These are phyloP conservation scores for Eurystomus glaucurus DNA, from an alignment of 2,797 vertebrate genomes.

Conservation along the genomic window DNA sequence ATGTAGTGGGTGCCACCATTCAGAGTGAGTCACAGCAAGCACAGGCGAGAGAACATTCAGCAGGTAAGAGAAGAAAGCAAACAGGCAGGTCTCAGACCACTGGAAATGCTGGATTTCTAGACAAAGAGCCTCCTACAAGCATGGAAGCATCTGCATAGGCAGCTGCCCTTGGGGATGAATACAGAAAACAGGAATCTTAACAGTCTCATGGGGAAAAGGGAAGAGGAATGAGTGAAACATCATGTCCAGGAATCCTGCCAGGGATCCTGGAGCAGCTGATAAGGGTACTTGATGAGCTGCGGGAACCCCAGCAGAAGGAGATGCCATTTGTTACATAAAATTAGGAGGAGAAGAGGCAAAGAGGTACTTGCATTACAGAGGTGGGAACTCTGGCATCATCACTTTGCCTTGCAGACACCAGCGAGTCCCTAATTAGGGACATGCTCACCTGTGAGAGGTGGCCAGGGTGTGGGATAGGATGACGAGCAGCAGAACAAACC, in stretches of 20 bases:
- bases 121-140: background rate
- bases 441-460: background rate
- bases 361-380: background rate
- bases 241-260: background rate
- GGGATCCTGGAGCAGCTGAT: slow-evolving; percentile 5
- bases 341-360: background rate
- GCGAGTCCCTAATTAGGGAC: background rate
- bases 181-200: background rate
- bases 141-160: background rate
- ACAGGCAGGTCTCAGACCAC: background rate
- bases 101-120: background rate
- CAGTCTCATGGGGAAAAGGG: background rate
- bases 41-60: background rate
- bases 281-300: background rate
- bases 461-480: background rate
- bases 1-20: background rate
- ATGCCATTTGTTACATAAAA: background rate
- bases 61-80: background rate
- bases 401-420: background rate
- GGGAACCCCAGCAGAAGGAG: background rate
- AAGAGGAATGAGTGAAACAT: background rate
- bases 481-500: background rate
- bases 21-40: background rate
- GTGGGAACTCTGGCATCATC: background rate
- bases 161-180: background rate